A percentile compares a stretch with the other conserved stretches of the same genome.
Evolutionary conservation across 2,888 invertebrate genomes (phyloP).

Genomic region (Xylocampa areola): DNA sequence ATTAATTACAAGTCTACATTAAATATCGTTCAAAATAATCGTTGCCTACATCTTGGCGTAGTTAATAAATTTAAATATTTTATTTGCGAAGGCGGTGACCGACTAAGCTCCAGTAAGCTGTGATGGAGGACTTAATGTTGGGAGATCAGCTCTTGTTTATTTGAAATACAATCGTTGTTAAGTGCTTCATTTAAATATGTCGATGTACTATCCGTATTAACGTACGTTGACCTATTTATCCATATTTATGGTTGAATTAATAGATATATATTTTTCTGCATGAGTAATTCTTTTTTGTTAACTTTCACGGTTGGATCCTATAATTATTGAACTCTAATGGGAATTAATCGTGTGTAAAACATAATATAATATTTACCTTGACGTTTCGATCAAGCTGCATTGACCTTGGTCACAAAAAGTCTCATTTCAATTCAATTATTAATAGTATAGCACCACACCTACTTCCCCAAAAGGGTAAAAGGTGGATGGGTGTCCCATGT

Average conservation of each 20-base stretch:
- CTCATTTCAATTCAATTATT: too few species aligned
- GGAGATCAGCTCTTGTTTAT: constrained; percentile 40
- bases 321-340: too few species aligned
- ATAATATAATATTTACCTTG: too few species aligned
- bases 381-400: too few species aligned
- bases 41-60: neutral
- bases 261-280: neutral
- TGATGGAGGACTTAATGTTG: constrained; percentile 20
- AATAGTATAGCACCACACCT: too few species aligned
- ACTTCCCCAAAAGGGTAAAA: too few species aligned
- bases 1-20: too few species aligned
- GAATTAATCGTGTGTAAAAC: too few species aligned
- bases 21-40: neutral
- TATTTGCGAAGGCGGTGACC: constrained; percentile 15
- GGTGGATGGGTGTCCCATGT: too few species aligned
- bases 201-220: constrained; percentile 1
- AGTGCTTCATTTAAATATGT: constrained; percentile 45
- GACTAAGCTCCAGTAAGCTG: constrained; percentile 19
- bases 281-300: too few species aligned
- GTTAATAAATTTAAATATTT: constrained; percentile 2
- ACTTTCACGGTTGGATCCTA: too few species aligned
- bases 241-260: neutral
- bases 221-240: neutral
- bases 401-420: too few species aligned
- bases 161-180: constrained; percentile 14